phyloP scores from a whole-genome alignment of 2,888 invertebrate genomes.

The Heliconius erato region DNA sequence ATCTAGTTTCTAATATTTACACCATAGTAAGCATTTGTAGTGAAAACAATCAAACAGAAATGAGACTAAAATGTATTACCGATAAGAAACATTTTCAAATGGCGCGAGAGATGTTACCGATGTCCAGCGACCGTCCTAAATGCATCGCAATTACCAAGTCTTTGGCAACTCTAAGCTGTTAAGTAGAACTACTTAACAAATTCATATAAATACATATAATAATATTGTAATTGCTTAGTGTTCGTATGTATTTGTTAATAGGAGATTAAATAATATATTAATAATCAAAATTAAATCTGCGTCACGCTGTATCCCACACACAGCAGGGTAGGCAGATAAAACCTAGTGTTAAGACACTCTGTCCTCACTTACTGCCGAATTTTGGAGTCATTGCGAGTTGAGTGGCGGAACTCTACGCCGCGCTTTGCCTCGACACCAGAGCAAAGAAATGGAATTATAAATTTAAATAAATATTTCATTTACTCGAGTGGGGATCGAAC shows the following conservation, averaged over 20 bases:
- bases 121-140: slow-evolving; percentile 50
- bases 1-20: slow-evolving; percentile 24
- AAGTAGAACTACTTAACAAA: slow-evolving; percentile 48
- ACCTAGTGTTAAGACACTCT: too few relatives aligned
- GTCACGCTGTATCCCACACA: too few relatives aligned
- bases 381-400: too few relatives aligned
- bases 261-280: neutral
- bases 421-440: too few relatives aligned
- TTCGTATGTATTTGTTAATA: slow-evolving; percentile 16
- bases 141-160: slow-evolving; percentile 60
- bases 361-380: too few relatives aligned
- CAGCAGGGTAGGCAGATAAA: too few relatives aligned
- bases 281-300: too few relatives aligned
- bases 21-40: neutral
- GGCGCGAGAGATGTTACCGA: slow-evolving; percentile 45
- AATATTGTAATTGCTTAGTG: slow-evolving; percentile 36
- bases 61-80: slow-evolving; percentile 1
- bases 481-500: too few relatives aligned
- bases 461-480: too few relatives aligned
- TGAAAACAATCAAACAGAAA: neutral
- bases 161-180: slow-evolving; percentile 54
- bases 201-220: slow-evolving; percentile 43
- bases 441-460: too few relatives aligned
- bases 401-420: too few relatives aligned
- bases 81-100: slow-evolving; percentile 23